Conservation (phyloP, 1,140 invertebrate genomes). For the Drosophila pectinifera region DNA sequence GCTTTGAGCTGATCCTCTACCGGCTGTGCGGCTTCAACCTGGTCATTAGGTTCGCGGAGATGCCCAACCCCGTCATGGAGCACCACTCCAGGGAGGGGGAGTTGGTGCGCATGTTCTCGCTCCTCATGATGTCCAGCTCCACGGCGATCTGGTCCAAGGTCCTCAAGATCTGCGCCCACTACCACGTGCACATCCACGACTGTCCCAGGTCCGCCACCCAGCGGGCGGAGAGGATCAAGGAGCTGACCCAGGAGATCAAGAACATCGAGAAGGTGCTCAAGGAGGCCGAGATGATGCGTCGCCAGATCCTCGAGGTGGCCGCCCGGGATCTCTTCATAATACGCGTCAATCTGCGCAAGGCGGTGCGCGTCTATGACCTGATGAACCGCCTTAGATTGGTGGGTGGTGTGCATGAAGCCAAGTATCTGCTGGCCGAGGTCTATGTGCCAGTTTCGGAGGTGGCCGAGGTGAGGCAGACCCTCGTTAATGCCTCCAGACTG, state of each 20-base stretch:
- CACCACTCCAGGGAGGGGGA: background rate
- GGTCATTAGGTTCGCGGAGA: slow-evolving; percentile 42
- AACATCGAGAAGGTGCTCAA: slow-evolving; percentile 50
- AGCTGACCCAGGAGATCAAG: slow-evolving; percentile 40
- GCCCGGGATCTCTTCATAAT: slow-evolving; percentile 95
- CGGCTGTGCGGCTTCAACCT: slow-evolving; percentile 64
- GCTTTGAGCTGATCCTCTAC: slow-evolving; percentile 69
- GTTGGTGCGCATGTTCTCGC: slow-evolving; percentile 44
- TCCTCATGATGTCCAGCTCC: slow-evolving; percentile 64
- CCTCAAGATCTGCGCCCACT: slow-evolving; percentile 54
- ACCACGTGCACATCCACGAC: slow-evolving; percentile 62
- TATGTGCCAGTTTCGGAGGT: slow-evolving; percentile 95
- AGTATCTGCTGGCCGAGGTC: slow-evolving; percentile 97
- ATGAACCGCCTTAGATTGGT: slow-evolving; percentile 95
- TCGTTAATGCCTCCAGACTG: slow-evolving; percentile 94
- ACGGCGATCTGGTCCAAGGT: slow-evolving; percentile 51
- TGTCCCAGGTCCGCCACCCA: slow-evolving; percentile 44
- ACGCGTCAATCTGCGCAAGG: slow-evolving; percentile 96
- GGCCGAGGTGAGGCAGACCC: slow-evolving; percentile 92
- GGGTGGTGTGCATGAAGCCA: slow-evolving; percentile 93
- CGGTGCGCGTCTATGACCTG: slow-evolving; percentile 95
- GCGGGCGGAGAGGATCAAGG: slow-evolving; percentile 26
- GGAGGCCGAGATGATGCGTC: slow-evolving; percentile 89
- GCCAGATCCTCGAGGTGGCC: slow-evolving; percentile 92
- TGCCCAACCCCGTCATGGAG: slow-evolving; percentile 11